phyloP scores from a whole-genome alignment of 2,797 vertebrate species.

The Tangara arthus region DNA sequence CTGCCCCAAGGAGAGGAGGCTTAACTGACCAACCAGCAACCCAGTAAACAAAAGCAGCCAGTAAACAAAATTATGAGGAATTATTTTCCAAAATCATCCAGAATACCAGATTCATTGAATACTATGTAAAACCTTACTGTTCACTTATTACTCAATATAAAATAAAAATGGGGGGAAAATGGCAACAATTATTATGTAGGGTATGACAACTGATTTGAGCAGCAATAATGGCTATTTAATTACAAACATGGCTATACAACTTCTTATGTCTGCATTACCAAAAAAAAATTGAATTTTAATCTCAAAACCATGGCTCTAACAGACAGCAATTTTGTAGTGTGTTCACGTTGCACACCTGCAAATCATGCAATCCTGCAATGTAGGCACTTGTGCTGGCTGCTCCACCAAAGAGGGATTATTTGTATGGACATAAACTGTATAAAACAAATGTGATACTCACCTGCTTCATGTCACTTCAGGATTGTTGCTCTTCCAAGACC shows the following conservation, averaged over 20 bases:
- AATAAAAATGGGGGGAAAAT: not conserved
- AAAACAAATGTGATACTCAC: not conserved
- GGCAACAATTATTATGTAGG: constrained; percentile 1
- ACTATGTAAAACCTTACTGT: not conserved
- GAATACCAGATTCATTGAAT: not conserved
- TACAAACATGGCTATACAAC: constrained; percentile 44
- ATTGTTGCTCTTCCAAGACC: not conserved
- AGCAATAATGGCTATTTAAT: constrained; percentile 57
- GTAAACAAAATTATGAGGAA: constrained; percentile 46
- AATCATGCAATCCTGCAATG: not conserved
- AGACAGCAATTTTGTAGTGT: not conserved
- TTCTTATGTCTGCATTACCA: constrained; percentile 48
- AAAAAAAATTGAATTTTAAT: constrained; percentile 50
- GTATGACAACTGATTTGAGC: constrained; percentile 52
- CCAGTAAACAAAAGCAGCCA: constrained; percentile 12
- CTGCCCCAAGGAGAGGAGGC: not conserved
- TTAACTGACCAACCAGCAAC: constrained; percentile 47
- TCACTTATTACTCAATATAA: not conserved
- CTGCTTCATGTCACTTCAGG: not conserved
- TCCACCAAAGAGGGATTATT: not conserved
- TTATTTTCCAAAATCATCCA: constrained; percentile 27
- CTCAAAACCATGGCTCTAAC: constrained; percentile 48
- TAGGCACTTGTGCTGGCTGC: not conserved
- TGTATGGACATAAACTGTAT: not conserved
- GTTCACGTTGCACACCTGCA: not conserved